A percentile compares a stretch with the other conserved stretches of the same genome.
Conservation (phyloP, 2,113 vertebrate genomes). For the Tragelaphus buxtoni region DNA sequence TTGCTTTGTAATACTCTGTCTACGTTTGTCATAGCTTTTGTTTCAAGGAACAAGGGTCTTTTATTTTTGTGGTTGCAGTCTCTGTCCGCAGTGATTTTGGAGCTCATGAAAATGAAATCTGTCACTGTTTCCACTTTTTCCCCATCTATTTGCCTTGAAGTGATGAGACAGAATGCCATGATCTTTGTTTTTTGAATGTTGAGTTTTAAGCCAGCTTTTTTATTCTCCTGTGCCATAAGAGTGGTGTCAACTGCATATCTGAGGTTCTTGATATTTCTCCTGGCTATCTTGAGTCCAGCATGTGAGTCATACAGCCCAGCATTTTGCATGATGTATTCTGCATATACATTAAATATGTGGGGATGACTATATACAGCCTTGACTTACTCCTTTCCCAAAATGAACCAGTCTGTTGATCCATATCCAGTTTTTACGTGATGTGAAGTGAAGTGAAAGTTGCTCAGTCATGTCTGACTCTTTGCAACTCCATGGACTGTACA, state of each 20-base stretch:
- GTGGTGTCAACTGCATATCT: background rate
- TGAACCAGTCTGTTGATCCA: background rate
- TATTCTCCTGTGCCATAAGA: background rate
- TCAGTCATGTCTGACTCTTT: background rate
- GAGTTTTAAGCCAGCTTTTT: background rate
- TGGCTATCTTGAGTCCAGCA: background rate
- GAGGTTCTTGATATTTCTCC: background rate
- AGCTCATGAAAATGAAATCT: background rate
- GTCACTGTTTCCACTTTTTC: background rate
- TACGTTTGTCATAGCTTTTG: background rate
- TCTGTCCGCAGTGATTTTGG: background rate
- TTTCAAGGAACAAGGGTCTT: background rate
- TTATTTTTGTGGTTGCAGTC: background rate
- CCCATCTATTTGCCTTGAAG: background rate
- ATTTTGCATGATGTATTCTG: background rate
- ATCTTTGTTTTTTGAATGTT: background rate
- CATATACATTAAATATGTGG: background rate
- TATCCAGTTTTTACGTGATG: background rate
- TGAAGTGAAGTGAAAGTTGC: background rate
- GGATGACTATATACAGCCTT: background rate
- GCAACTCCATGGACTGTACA: background rate
- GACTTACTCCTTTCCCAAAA: background rate
- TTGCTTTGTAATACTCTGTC: background rate
- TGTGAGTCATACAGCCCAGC: background rate
- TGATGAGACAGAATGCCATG: background rate